Percentiles rank a stretch among this genome's conserved stretches.
Conservation (phyloP, 2,113 vertebrate species). For the Cranoglanis bouderius region DNA sequence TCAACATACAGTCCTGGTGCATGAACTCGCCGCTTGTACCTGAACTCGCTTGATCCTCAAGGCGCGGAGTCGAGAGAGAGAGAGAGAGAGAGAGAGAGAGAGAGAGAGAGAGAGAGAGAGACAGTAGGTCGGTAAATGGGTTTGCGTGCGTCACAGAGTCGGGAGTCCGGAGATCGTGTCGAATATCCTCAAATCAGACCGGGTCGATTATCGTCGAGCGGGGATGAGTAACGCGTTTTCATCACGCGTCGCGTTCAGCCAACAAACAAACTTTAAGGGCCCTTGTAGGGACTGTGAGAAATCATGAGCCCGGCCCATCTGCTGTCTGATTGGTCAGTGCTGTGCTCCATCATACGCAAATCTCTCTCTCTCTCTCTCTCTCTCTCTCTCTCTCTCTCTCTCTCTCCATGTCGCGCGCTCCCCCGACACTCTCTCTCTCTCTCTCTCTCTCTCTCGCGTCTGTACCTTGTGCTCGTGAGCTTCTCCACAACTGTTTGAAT, state of each 20-base stretch:
- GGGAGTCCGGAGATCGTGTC: conserved; percentile 65
- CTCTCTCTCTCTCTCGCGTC: neutral
- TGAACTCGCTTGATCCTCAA: conserved; percentile 63
- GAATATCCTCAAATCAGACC: conserved; percentile 69
- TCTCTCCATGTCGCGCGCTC: neutral
- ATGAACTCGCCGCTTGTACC: conserved; percentile 54
- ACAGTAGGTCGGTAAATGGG: conserved; percentile 61
- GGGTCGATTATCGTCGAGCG: conserved; percentile 71
- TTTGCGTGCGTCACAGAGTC: conserved; percentile 69
- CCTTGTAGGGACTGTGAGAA: conserved; percentile 73
- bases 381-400: conserved; percentile 29
- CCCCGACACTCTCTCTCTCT: conserved; percentile 26
- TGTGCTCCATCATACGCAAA: conserved; percentile 70
- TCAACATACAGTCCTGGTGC: conserved; percentile 16
- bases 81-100: neutral
- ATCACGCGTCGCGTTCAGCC: conserved; percentile 76
- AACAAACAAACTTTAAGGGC: conserved; percentile 86
- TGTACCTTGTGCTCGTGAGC: conserved; percentile 8
- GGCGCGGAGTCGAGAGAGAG: conserved; percentile 49
- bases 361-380: conserved; percentile 35
- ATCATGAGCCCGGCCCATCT: conserved; percentile 70
- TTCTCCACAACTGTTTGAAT: conserved; percentile 38
- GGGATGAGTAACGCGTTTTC: conserved; percentile 77
- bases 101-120: conserved; percentile 11
- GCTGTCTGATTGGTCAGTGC: conserved; percentile 70